Conservation (phyloP, 2,113 vertebrate genomes). For the Oenanthe oenanthe region DNA sequence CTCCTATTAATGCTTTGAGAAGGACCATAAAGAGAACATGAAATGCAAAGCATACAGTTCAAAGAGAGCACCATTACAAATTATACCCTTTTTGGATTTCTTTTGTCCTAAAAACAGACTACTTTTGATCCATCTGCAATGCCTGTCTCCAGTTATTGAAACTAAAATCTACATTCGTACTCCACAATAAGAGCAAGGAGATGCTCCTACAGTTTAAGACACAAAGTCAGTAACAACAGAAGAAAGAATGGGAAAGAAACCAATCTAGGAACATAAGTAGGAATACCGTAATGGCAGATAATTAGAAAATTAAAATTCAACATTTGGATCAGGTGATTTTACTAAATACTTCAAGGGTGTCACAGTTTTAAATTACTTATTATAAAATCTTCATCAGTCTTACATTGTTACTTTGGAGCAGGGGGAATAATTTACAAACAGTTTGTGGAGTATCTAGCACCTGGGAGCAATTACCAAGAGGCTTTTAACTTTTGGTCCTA, state of each 20-base stretch:
- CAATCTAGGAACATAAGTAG: neutral
- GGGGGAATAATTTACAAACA: neutral
- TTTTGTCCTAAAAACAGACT: neutral
- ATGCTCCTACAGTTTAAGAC: neutral
- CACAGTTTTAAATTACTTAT: neutral
- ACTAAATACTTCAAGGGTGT: neutral
- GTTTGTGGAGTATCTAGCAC: neutral
- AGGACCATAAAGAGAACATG: neutral
- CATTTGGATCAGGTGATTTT: neutral
- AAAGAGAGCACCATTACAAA: neutral
- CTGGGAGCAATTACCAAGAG: neutral
- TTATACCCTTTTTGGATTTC: neutral
- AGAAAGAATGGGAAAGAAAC: neutral
- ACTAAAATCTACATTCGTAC: neutral
- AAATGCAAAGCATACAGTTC: neutral
- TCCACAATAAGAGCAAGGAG: neutral
- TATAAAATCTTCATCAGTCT: neutral
- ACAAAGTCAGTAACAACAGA: neutral
- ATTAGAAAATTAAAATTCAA: neutral
- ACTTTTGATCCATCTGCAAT: neutral
- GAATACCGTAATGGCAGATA: neutral
- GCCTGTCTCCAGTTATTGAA: neutral
- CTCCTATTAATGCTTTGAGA: neutral
- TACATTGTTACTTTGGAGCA: neutral
- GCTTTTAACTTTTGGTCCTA: neutral